Evolutionary conservation across 1,140 invertebrate species (phyloP).

Genomic region (Drosophila trapezifrons): DNA sequence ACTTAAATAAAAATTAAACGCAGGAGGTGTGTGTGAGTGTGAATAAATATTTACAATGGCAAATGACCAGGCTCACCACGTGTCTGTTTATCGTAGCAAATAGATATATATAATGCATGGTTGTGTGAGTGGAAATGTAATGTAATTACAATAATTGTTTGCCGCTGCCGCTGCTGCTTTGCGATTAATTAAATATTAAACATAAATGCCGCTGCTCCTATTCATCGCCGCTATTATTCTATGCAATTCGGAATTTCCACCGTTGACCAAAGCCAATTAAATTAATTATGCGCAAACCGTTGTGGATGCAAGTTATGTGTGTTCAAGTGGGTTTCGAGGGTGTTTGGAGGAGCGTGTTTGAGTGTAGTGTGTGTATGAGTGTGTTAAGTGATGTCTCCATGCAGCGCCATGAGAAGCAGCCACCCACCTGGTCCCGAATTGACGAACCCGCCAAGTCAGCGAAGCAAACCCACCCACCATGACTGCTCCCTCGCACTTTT

Average conservation of each 20-base stretch:
- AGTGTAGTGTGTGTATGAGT: conserved; percentile 35
- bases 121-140: conserved; percentile 26
- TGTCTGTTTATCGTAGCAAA: conserved; percentile 17
- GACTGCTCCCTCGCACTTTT: conserved; percentile 12
- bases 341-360: conserved; percentile 15
- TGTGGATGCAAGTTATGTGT: conserved; percentile 36
- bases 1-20: conserved; percentile 49
- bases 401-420: conserved; percentile 17
- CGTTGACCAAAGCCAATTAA: conserved; percentile 71
- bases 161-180: conserved; percentile 22
- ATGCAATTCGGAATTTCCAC: conserved; percentile 33
- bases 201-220: conserved; percentile 40
- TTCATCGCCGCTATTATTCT: conserved; percentile 38
- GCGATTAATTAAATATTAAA: conserved; percentile 76
- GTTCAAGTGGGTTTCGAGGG: conserved; percentile 7
- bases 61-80: conserved; percentile 56
- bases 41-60: conserved; percentile 66
- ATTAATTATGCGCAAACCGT: conserved; percentile 66
- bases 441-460: conserved; percentile 23
- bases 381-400: conserved; percentile 46
- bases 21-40: conserved; percentile 11
- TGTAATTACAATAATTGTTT: conserved; percentile 50
- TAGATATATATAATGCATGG: conserved; percentile 22
- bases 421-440: conserved; percentile 19
- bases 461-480: conserved; percentile 30